Base-by-base conservation (phyloP, 2,888 invertebrate genomes). In the Rhamphomyia laevipes region DNA sequence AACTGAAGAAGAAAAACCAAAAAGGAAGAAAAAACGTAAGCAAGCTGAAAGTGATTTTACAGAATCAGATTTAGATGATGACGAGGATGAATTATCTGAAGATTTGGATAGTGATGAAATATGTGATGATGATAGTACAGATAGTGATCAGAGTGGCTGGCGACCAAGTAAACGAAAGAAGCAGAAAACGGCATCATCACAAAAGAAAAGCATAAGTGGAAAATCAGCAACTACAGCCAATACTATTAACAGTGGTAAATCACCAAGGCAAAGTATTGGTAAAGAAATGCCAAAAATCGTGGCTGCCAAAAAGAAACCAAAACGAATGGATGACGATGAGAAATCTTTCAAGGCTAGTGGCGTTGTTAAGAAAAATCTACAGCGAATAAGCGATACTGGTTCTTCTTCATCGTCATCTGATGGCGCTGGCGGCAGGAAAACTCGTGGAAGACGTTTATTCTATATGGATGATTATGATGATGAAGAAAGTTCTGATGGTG, bases 41-140 rank as follows among this genome's bases (percentile, higher is more conserved):
- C 61, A 61, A n/a, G 18, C 35, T 10, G 70, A 70, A 40, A 74
- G 76, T 0, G 73, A 74, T 50, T 80, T 78, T 71, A 76, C 75
- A 27, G 78, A 78, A 47, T 74, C 78, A 46, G 80, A 79, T 46
- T 79, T 79, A 41, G 81, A 80, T 50, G 73, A 65, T 23, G 67
- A 67, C 0, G 58, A 61, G 1, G 66, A 66, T 1, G 67, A 69
- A 31, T 38, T 65, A 12, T 63, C 67, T 1, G 71, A 70, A 44
- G 69, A 71, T 48, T 55, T 71, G 31, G 66, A 71, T 46, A 70
- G 70, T 45, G 70, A 69, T 1, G 71, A 71, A 55, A 56, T 71
- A 23, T 71, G 71, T 47, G 71, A 70, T 47, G 71, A 70, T 47
- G 68, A 70, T 51, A 57, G 57, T 6, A 67, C 67, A 2, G 66